Evolutionary conservation across 2,888 invertebrate genomes (phyloP), one percentile per base, ranked within the genome.

Genomic region (Heteromyza rotundicornis): DNA sequence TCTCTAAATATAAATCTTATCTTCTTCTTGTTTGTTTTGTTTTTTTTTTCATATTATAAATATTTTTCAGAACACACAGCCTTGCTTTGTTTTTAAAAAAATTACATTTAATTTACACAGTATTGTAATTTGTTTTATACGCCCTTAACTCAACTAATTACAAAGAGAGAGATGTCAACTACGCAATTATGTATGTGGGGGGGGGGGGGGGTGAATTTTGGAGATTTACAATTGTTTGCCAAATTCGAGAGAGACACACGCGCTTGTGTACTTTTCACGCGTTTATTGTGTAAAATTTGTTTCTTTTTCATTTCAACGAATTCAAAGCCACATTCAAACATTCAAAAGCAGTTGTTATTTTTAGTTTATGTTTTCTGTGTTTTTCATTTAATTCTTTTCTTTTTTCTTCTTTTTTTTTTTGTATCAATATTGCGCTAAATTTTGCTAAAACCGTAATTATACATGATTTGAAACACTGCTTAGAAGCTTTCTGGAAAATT

Each of bases 81-180:
- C 79, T 80, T 80, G 79, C 79, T 79, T 79, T 79, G 79, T 77
- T 78, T 78, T 75, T 68, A 72, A 72, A 68, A 74, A 77, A 74
- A 76, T 74, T 79, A 79, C 80, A 79, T 72, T 75, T 69, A 78
- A 49, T 56, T 53, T 51, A 60, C 66, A 70, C 70, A 14, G 44
- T 35, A 22, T 57, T 57, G 57, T 57, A 57, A 51, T 57, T 57
- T 51, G 36, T 47, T 51, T 24, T 47, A 7, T 17, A 20, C 47
- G 47, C 20, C 47, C 5, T 47, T 47, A 17, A 7, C n/a, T n/a
- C 14, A 40, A n/a, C 40, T 40, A 7, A 7, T 40, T 32, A 32
- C 32, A 32, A 32, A n/a, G n/a, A n/a, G n/a, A n/a, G n/a, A n/a
- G 32, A 32, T 32, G 32, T 32, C 32, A 8, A 32, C 5, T n/a